Percentiles rank a stretch among this genome's conserved stretches.
Conservation (phyloP, 2,113 vertebrate genomes). For the Mormyrus lacerda region DNA sequence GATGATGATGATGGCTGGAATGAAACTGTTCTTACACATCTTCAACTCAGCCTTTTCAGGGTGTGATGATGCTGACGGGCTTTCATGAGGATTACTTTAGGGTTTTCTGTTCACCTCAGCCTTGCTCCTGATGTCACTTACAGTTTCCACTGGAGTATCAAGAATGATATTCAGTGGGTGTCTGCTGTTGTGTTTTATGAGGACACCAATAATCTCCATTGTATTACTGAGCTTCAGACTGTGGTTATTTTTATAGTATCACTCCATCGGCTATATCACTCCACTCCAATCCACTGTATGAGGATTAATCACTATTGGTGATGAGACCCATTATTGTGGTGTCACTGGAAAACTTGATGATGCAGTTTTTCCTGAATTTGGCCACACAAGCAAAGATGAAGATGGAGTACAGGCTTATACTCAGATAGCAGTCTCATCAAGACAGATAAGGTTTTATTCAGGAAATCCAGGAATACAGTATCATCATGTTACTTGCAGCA, state of each 20-base stretch:
- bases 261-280: neutral
- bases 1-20: neutral
- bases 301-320: neutral
- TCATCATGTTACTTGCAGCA: too few species aligned
- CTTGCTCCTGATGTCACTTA: neutral
- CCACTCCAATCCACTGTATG: neutral
- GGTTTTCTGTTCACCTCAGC: neutral
- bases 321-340: neutral
- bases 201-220: neutral
- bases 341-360: neutral
- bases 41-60: neutral
- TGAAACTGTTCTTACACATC: neutral
- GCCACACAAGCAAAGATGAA: neutral
- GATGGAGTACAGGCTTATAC: too few species aligned
- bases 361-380: neutral
- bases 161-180: neutral
- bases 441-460: too few species aligned
- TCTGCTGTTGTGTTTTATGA: neutral
- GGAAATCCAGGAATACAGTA: too few species aligned
- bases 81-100: neutral
- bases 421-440: too few species aligned
- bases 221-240: neutral
- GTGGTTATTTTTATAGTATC: neutral
- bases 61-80: neutral
- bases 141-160: neutral